A percentile compares a stretch with the other conserved stretches of the same genome.
These are phyloP conservation scores for Ispidina lecontei DNA, from an alignment of 2,797 vertebrate species.

Conservation along the genomic window DNA sequence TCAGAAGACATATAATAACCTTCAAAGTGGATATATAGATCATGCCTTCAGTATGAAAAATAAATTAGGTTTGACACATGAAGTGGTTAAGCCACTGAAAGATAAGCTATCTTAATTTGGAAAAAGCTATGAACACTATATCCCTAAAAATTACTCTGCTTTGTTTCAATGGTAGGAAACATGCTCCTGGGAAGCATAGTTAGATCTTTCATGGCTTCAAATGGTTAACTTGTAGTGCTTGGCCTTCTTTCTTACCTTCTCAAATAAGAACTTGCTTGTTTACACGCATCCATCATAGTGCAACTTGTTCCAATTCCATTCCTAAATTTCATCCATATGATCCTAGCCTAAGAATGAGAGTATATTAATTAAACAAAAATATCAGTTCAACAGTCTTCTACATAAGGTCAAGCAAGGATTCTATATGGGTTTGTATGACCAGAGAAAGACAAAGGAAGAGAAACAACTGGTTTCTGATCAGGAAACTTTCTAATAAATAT, in stretches of 20 bases:
- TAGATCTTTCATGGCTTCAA: not conserved
- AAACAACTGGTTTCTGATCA: not conserved
- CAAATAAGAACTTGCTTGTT: not conserved
- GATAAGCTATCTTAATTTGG: not conserved
- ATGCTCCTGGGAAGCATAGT: not conserved
- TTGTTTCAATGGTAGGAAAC: not conserved
- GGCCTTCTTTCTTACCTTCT: not conserved
- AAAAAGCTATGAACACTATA: not conserved
- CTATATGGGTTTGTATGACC: not conserved
- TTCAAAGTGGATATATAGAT: not conserved
- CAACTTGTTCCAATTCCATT: not conserved
- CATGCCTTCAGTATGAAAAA: slow-evolving; percentile 1
- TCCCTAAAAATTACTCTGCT: not conserved
- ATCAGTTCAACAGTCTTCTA: not conserved
- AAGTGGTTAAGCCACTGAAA: not conserved
- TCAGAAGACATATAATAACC: not conserved
- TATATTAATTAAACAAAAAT: no score
- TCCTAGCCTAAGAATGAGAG: not conserved
- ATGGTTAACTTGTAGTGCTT: not conserved
- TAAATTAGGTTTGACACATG: not conserved
- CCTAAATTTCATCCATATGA: not conserved
- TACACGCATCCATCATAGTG: not conserved
- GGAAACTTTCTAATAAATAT: not conserved
- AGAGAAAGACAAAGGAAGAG: not conserved
- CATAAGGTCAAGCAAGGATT: not conserved